Conservation (phyloP, 1,140 invertebrate species). For the Trypoxylus dichotomus region DNA sequence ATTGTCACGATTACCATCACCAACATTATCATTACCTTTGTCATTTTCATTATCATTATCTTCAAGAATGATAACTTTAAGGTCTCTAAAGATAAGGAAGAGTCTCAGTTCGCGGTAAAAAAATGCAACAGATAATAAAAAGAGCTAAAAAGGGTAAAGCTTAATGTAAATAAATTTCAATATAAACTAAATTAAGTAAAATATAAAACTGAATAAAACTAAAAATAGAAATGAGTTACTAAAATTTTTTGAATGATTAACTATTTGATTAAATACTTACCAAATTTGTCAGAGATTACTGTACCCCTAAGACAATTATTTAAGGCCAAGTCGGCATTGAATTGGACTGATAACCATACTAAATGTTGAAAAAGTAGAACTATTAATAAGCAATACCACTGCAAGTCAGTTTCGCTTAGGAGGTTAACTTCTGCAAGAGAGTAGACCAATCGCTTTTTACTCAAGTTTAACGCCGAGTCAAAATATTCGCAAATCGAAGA, state of each 20-base stretch:
- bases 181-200: conserved; percentile 35
- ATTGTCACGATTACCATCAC: no score
- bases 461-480: conserved; percentile 47
- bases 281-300: conserved; percentile 32
- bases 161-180: conserved; percentile 37
- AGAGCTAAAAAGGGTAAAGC: conserved; percentile 34
- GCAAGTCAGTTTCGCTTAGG: conserved; percentile 35
- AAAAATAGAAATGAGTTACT: conserved; percentile 37
- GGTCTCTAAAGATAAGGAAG: no score
- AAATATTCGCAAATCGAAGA: conserved; percentile 55
- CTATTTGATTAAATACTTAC: conserved; percentile 37
- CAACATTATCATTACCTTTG: no score
- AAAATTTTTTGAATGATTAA: conserved; percentile 37
- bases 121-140: conserved; percentile 33
- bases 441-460: conserved; percentile 42
- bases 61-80: no score
- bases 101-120: conserved; percentile 34
- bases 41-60: no score
- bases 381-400: conserved; percentile 30
- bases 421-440: conserved; percentile 32
- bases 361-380: background rate
- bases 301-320: conserved; percentile 34
- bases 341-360: background rate
- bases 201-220: conserved; percentile 9
- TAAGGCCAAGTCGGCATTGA: background rate